Percentiles rank a stretch among this genome's conserved stretches.
These are phyloP conservation scores for Tribolium freemani DNA, from an alignment of 2,888 invertebrate species.

Conservation along the genomic window DNA sequence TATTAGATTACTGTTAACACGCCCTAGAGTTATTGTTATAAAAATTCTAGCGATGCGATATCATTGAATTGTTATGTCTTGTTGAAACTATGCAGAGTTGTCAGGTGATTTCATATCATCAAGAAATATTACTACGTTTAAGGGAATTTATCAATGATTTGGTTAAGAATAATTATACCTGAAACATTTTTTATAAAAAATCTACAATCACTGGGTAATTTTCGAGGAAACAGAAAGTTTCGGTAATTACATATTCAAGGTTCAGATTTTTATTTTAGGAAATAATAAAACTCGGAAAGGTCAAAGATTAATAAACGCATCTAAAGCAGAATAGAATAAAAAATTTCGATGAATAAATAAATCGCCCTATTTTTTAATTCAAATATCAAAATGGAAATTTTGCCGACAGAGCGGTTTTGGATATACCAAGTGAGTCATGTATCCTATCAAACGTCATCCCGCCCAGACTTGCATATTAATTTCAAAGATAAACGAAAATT, in stretches of 20 bases:
- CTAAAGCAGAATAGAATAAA: background rate
- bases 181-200: too few species aligned
- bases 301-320: too few species aligned
- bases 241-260: background rate
- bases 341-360: too few species aligned
- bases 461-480: background rate
- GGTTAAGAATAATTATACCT: too few species aligned
- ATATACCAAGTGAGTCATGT: background rate
- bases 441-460: background rate
- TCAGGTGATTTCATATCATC: background rate
- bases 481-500: background rate
- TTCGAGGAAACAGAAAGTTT: background rate
- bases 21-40: too few species aligned
- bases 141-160: too few species aligned
- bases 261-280: background rate
- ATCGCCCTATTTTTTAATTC: too few species aligned
- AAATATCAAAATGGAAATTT: background rate
- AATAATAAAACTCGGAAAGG: background rate
- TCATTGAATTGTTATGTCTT: background rate
- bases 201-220: background rate
- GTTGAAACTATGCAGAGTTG: background rate
- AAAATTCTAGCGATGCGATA: too few species aligned
- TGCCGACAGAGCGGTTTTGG: background rate
- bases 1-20: background rate
- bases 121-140: background rate